Percentiles rank a stretch among this genome's conserved stretches.
Evolutionary conservation across 2,888 invertebrate species (phyloP).

Genomic region (Drosophila nigricruria): DNA sequence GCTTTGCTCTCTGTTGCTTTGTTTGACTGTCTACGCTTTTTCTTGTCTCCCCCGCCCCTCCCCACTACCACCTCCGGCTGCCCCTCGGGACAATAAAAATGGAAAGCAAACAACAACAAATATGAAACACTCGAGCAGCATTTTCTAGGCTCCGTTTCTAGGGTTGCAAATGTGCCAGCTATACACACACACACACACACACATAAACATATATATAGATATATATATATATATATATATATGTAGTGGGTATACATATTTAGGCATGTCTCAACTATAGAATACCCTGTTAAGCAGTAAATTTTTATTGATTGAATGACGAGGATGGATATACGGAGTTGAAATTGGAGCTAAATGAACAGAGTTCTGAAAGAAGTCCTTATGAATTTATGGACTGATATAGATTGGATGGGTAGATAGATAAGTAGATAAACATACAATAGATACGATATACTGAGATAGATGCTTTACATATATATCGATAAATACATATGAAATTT

Average conservation of each 20-base stretch:
- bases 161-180: conserved; percentile 44
- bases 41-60: conserved; percentile 2
- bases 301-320: neutral
- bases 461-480: no score
- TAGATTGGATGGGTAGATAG: no score
- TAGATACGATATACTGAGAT: no score
- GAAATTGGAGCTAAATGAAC: neutral
- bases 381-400: neutral
- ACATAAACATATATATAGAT: neutral
- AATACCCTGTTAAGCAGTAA: conserved; percentile 5
- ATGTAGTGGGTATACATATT: neutral
- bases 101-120: conserved; percentile 14
- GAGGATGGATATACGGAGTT: no score
- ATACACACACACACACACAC: neutral
- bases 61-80: neutral
- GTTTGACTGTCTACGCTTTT: conserved; percentile 24
- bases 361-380: neutral
- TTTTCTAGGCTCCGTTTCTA: conserved; percentile 49
- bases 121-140: conserved; percentile 31
- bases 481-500: neutral
- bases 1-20: conserved; percentile 27
- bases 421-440: no score
- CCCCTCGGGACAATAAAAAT: conserved; percentile 35
- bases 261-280: neutral
- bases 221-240: neutral